Percentiles rank a stretch among this genome's conserved stretches.
Conservation (phyloP, 2,797 vertebrate genomes). For the Hydrophis major region DNA sequence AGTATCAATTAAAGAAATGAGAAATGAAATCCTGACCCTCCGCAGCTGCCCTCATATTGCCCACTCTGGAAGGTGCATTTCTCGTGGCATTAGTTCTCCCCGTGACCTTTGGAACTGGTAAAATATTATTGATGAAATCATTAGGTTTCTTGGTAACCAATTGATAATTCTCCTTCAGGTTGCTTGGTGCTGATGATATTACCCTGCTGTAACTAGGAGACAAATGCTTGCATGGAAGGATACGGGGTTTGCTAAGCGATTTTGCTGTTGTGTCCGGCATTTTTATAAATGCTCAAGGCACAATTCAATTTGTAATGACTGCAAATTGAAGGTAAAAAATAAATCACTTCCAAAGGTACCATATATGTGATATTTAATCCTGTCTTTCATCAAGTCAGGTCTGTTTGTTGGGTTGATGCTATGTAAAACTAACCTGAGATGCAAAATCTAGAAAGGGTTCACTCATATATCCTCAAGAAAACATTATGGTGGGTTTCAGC, state of each 20-base stretch:
- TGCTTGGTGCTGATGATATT: slow-evolving; percentile 52
- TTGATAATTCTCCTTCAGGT: slow-evolving; percentile 56
- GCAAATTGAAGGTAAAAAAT: neutral
- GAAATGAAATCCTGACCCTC: slow-evolving; percentile 57
- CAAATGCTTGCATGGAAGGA: slow-evolving; percentile 43
- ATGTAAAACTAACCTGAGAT: slow-evolving; percentile 31
- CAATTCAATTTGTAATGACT: slow-evolving; percentile 22
- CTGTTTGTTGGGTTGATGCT: neutral
- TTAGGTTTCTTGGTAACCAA: slow-evolving; percentile 62
- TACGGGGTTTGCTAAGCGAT: slow-evolving; percentile 40
- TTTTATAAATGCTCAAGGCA: slow-evolving; percentile 36
- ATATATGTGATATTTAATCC: neutral
- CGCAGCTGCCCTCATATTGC: slow-evolving; percentile 44
- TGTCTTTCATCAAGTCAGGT: slow-evolving; percentile 7
- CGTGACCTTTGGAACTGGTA: slow-evolving; percentile 61
- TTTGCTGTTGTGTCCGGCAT: slow-evolving; percentile 36
- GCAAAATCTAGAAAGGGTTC: slow-evolving; percentile 8
- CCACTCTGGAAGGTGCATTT: slow-evolving; percentile 45
- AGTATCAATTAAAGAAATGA: slow-evolving; percentile 56
- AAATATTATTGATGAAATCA: slow-evolving; percentile 63
- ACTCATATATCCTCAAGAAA: neutral
- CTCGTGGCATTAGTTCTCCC: slow-evolving; percentile 50
- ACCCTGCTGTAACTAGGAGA: slow-evolving; percentile 66
- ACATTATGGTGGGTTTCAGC: neutral
- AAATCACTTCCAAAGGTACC: neutral